Conservation (phyloP, 2,797 vertebrate genomes). For the Phrynocephalus vlangalii region DNA sequence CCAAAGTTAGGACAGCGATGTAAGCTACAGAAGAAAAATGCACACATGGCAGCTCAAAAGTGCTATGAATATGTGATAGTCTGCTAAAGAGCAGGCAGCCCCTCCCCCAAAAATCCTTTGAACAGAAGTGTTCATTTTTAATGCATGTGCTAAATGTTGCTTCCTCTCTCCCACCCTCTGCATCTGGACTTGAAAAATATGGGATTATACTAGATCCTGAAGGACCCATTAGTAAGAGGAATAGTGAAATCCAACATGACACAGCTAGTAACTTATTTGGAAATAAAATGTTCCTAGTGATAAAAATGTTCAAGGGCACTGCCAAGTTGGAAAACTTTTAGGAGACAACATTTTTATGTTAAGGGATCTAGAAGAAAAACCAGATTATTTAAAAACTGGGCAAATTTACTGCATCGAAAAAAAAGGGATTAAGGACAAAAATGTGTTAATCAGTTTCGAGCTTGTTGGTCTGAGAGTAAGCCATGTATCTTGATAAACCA, state of each 20-base stretch:
- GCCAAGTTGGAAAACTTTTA: background rate
- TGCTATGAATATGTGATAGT: no score
- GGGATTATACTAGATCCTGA: background rate
- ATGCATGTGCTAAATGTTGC: background rate
- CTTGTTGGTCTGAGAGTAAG: background rate
- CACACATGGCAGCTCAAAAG: no score
- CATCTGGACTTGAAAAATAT: background rate
- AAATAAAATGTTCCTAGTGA: background rate
- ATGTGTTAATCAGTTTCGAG: background rate
- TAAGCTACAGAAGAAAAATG: no score
- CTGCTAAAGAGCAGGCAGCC: no score
- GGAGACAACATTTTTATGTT: background rate
- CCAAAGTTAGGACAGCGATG: no score
- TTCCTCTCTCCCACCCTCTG: no score
- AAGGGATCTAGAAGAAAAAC: background rate
- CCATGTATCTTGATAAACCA: background rate
- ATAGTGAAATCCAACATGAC: background rate
- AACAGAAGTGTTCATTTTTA: background rate
- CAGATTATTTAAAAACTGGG: background rate
- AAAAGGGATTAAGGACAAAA: background rate
- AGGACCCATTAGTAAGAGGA: background rate
- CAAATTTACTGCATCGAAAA: background rate
- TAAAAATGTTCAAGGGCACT: background rate
- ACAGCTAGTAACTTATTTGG: background rate
- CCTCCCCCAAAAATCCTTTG: no score